Evolutionary conservation across 2,888 invertebrate species (phyloP), one percentile per base, ranked within the genome.

Genomic region (Cephonodes hylas): DNA sequence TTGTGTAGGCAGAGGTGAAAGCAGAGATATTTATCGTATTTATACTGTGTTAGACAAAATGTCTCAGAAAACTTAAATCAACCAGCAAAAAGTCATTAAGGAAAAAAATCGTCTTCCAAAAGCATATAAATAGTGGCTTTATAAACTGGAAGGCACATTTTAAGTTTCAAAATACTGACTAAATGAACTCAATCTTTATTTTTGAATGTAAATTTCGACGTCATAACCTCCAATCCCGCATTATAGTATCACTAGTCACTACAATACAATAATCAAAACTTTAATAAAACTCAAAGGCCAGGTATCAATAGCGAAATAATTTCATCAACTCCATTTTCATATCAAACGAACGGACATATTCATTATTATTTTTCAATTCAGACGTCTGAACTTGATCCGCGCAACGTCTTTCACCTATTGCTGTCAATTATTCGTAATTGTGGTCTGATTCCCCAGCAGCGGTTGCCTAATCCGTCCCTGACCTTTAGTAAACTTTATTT

Each of bases 341-440:
- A 53, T 31, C 57, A 58, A 58, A 23, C 57, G 1, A 42, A 38
- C 27, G 10, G 53, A 53, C 31, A 27, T 22, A 53, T 42, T n/a
- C 34, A 15, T 42, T 34, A 58, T 60, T 38, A 13, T 42, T 53
- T 60, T 38, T 48, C 53, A 53, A 60, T 60, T 25, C 42, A 38
- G 18, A 53, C 25, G 18, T 53, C 22, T 59, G 58, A 38, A 57
- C 46, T 61, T 58, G 61, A 61, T 61, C 58, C 45, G 23, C n/a
- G 38, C 44, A 59, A 18, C 18, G 44, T 61, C 61, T 61, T 61
- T 61, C 61, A 61, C 61, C 61, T 61, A 58, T 61, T 61, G 61
- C 58, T 44, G 61, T 38, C 61, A 61, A 61, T 61, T 61, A 61
- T 61, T 42, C 58, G 58, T 61, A 61, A 61, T 61, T 61, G 61